Evolutionary conservation across 2,888 invertebrate genomes (phyloP).

Genomic region (Drosophila anomelani): DNA sequence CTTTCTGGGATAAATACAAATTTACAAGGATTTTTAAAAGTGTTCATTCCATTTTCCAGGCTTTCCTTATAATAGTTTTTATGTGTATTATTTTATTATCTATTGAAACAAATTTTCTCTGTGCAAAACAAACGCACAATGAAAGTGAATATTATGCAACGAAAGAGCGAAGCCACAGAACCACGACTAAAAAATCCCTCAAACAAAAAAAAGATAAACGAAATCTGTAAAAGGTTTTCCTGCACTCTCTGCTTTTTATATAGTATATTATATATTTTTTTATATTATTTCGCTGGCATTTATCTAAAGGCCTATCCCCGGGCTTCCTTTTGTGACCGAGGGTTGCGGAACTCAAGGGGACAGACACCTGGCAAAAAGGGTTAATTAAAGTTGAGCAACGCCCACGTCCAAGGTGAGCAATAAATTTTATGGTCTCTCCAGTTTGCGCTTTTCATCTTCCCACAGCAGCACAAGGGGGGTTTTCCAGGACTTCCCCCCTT

Average conservation of each 20-base stretch:
- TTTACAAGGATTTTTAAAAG: too few relatives aligned
- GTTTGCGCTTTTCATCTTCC: conserved; percentile 8
- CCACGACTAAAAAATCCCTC: conserved; percentile 1
- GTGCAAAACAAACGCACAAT: conserved; percentile 24
- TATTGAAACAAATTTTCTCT: neutral
- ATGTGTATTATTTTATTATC: neutral
- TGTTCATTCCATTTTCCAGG: neutral
- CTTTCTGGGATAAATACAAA: neutral
- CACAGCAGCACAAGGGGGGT: neutral
- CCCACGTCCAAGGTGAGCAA: conserved; percentile 40
- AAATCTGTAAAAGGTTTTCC: conserved; percentile 41
- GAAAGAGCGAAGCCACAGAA: conserved; percentile 14
- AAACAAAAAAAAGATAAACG: conserved; percentile 35
- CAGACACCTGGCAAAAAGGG: conserved; percentile 31
- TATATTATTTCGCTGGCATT: conserved; percentile 20
- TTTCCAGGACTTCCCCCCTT: neutral
- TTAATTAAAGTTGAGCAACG: conserved; percentile 49
- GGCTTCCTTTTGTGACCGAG: conserved; percentile 29
- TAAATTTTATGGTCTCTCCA: conserved; percentile 36
- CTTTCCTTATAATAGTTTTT: neutral
- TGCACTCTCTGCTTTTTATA: conserved; percentile 9
- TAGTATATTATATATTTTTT: conserved; percentile 8
- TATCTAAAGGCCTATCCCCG: conserved; percentile 29
- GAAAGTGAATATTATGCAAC: conserved; percentile 38
- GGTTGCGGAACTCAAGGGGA: neutral